Conservation (phyloP, 37 sponge, comb jelly and placozoan species). For the Agelas oroides region DNA sequence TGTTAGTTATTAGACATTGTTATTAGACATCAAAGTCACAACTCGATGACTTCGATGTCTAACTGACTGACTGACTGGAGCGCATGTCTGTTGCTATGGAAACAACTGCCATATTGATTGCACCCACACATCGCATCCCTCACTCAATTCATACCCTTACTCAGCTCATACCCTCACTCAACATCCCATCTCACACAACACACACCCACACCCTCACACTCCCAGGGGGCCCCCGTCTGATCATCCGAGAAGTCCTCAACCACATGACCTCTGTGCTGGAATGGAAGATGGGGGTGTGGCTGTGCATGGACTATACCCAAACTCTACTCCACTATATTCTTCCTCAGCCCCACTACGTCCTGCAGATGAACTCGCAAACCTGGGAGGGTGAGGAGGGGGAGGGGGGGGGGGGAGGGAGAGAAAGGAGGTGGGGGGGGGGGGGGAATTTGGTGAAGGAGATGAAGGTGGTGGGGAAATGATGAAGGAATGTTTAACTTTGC, state of each 20-base stretch:
- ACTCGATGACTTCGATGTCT: too few relatives aligned
- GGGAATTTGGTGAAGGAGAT: neutral
- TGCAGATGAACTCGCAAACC: constrained; percentile 8
- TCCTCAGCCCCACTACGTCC: constrained; percentile 27
- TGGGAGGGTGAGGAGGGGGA: constrained; percentile 53
- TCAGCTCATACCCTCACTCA: too few relatives aligned
- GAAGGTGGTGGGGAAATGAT: neutral
- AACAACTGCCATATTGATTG: too few relatives aligned
- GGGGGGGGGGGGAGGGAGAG: neutral
- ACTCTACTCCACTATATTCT: constrained; percentile 42
- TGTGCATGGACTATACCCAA: constrained; percentile 44
- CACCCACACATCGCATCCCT: too few relatives aligned
- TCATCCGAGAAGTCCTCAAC: constrained; percentile 30
- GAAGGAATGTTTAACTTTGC: too few relatives aligned
- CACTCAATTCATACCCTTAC: too few relatives aligned
- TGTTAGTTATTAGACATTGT: too few relatives aligned
- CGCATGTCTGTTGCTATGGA: too few relatives aligned
- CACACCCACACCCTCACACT: too few relatives aligned
- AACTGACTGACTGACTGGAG: too few relatives aligned
- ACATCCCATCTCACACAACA: too few relatives aligned
- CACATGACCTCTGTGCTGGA: constrained; percentile 20
- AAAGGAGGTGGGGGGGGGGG: constrained; percentile 1
- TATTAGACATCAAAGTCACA: too few relatives aligned
- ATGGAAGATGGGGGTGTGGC: constrained; percentile 27
- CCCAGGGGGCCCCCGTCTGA: constrained; percentile 37